phyloP scores from a whole-genome alignment of 1,140 invertebrate genomes.

The Palaemon carinicauda region DNA sequence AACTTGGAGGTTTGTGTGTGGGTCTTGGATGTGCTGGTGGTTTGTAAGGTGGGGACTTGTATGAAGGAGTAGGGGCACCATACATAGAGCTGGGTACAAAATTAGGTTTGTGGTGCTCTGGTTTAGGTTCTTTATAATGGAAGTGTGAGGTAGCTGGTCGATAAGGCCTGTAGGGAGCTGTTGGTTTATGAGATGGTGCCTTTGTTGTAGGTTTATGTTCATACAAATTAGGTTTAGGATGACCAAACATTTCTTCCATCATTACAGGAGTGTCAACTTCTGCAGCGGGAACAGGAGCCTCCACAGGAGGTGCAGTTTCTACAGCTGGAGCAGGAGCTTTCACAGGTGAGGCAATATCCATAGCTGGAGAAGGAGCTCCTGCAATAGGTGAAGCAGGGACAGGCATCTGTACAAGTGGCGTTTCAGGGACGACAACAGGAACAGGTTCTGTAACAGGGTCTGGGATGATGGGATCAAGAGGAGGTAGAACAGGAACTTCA shows the following conservation, averaged over 20 bases:
- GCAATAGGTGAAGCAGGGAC: too few species aligned
- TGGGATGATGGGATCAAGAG: background rate
- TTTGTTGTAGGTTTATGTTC: background rate
- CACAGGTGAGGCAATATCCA: too few species aligned
- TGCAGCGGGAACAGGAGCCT: too few species aligned
- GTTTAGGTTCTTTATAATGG: constrained; percentile 25
- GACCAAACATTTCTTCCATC: background rate
- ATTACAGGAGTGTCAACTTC: too few species aligned
- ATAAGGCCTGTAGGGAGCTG: background rate
- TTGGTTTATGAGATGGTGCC: background rate
- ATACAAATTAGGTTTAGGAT: background rate
- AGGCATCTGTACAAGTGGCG: background rate
- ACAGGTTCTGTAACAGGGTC: background rate
- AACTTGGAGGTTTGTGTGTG: background rate
- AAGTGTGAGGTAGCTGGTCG: constrained; percentile 26
- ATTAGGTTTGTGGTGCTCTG: constrained; percentile 22
- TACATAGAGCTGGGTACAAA: background rate
- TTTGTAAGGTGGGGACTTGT: background rate
- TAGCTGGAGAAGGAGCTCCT: too few species aligned
- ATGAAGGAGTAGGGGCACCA: background rate
- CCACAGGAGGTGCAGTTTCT: too few species aligned
- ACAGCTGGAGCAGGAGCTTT: too few species aligned
- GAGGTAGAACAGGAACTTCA: background rate
- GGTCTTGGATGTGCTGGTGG: background rate
- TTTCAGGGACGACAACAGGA: background rate